Base-by-base conservation (phyloP, 2,888 invertebrate genomes). In the Rhagium mordax region DNA sequence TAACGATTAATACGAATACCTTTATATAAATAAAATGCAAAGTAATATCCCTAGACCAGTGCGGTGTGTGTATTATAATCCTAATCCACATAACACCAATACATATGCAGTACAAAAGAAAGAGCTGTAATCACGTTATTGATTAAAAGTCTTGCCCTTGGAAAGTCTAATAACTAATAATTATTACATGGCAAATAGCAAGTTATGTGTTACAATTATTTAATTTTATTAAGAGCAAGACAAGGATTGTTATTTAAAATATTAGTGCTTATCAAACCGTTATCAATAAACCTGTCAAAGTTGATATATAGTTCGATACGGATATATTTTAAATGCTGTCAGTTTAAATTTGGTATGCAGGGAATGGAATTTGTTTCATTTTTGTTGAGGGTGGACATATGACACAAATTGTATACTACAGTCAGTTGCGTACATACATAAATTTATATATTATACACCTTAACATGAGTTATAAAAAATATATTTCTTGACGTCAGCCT, bases 101-200 rank as follows among this genome's bases (percentile, higher is more conserved):
- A 4, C 6, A 24, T 24, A 24, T 6, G 6, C 24, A 24, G n/a
- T 13, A 41, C 13, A 4, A 41, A 41, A 41, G 18, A 59, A 59
- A 33, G 18, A 15, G 29, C 3, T 59, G 13, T 13, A 33, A 41
- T 59, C 59, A 18, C 16, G 33, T 13, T 18, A 16, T 18, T 33
- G 33, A 59, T 59, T 59, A 59, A 59, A n/a, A 59, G 33, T 2
- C 33, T 18, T 59, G 59, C 33, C 59, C 59, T 59, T 59, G 59
- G 33, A 59, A 59, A 59, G 59, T 59, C 59, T 59, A 59, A n/a
- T 21, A 59, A 33, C 18, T 59, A 59, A 20, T 16, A 59, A 59
- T 33, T 59, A 33, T 33, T 33, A 24, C 59, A 29, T 29, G 33
- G 33, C 33, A 59, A 59, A 59, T 33, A n/a, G 33, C 29, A 29